These are phyloP conservation scores for Zosterops pallidus DNA, from an alignment of 2,113 vertebrate species.

Conservation along the genomic window DNA sequence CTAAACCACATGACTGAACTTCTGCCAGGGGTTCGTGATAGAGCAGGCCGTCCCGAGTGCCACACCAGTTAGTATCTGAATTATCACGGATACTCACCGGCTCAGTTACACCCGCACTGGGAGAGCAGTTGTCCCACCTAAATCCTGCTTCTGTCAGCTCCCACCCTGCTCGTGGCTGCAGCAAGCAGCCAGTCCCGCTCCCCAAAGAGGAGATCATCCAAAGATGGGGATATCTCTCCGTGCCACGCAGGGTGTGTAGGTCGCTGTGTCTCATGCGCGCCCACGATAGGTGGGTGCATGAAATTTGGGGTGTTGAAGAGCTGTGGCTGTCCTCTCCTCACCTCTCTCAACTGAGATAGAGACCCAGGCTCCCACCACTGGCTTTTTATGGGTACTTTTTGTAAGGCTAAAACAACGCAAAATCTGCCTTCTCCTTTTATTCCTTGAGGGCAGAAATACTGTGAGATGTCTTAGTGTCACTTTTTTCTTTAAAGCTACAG, in stretches of 20 bases:
- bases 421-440: not conserved
- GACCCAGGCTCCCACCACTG: not conserved
- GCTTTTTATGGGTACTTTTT: not conserved
- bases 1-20: conserved; percentile 66
- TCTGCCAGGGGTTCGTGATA: conserved; percentile 59
- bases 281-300: not conserved
- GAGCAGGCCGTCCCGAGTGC: conserved; percentile 56
- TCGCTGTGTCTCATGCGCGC: rapidly evolving
- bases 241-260: rapidly evolving
- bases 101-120: conserved; percentile 37
- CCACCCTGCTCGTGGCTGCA: not conserved
- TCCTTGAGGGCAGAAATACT: not conserved
- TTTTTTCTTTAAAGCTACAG: not conserved
- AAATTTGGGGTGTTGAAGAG: not conserved
- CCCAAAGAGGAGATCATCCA: not conserved
- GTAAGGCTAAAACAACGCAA: not conserved
- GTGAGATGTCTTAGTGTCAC: not conserved
- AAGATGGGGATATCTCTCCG: not conserved
- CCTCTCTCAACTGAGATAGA: rapidly evolving
- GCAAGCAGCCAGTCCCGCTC: not conserved
- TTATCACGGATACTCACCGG: conserved; percentile 61
- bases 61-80: conserved; percentile 55
- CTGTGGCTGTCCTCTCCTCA: not conserved
- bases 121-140: conserved; percentile 64
- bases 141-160: conserved; percentile 68